These are phyloP conservation scores for Poecilus cupreus DNA, from an alignment of 2,888 invertebrate species.

Conservation along the genomic window DNA sequence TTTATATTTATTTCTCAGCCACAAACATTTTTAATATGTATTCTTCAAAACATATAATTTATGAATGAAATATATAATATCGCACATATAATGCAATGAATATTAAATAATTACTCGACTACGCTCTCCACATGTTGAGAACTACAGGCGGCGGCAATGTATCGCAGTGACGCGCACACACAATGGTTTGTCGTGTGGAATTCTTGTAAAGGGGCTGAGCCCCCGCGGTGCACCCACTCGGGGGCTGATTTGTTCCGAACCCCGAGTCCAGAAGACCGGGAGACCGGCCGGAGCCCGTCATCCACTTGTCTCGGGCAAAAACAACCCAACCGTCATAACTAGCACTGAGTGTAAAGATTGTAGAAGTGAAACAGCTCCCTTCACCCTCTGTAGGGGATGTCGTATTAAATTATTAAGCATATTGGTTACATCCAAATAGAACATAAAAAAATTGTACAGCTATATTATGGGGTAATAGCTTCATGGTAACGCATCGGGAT, in stretches of 20 bases:
- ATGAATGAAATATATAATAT: too few relatives aligned
- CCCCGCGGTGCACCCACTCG: slow-evolving; percentile 59
- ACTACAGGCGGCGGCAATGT: slow-evolving; percentile 58
- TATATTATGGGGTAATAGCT: not conserved
- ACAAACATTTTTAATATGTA: too few relatives aligned
- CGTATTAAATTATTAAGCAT: slow-evolving; percentile 14
- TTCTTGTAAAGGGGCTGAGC: slow-evolving; percentile 63
- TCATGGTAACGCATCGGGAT: too few relatives aligned
- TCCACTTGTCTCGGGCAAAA: slow-evolving; percentile 54
- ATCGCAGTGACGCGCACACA: slow-evolving; percentile 62
- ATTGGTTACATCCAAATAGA: not conserved
- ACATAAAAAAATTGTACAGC: not conserved
- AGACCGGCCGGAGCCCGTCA: slow-evolving; percentile 53
- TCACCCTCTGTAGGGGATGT: not conserved
- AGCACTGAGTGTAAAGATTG: not conserved
- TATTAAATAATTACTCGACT: not conserved
- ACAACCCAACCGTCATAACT: slow-evolving; percentile 24
- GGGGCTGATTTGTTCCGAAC: slow-evolving; percentile 62
- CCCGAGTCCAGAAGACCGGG: not conserved
- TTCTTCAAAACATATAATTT: too few relatives aligned
- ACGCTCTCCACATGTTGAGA: slow-evolving; percentile 44
- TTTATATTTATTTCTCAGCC: too few relatives aligned
- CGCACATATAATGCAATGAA: too few relatives aligned
- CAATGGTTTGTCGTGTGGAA: slow-evolving; percentile 63
- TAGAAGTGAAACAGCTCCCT: not conserved